These are phyloP conservation scores for Ceyx margarethae DNA, from an alignment of 2,113 vertebrate species.

Conservation along the genomic window DNA sequence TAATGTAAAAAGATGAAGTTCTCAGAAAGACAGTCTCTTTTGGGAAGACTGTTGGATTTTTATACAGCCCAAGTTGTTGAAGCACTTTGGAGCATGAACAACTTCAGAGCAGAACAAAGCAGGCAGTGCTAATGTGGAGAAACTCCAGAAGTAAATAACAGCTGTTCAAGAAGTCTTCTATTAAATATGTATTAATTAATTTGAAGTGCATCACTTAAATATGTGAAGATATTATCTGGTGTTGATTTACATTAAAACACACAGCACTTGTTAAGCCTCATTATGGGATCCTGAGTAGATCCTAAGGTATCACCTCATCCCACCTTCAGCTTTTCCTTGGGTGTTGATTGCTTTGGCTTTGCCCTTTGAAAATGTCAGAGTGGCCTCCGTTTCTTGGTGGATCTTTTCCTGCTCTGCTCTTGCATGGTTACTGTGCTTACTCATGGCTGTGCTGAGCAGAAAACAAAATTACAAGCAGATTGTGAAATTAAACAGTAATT, in stretches of 20 bases:
- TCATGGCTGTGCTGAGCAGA: not conserved
- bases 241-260: constrained; percentile 71
- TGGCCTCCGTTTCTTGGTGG: constrained; percentile 36
- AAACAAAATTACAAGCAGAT: not conserved
- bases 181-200: constrained; percentile 75
- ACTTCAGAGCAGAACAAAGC: constrained; percentile 67
- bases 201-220: constrained; percentile 71
- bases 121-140: constrained; percentile 65
- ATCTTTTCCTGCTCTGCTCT: constrained; percentile 29
- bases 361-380: constrained; percentile 72
- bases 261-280: constrained; percentile 65
- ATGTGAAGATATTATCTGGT: constrained; percentile 71
- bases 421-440: not conserved
- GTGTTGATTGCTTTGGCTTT: constrained; percentile 70
- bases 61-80: constrained; percentile 43
- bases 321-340: constrained; percentile 38
- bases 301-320: constrained; percentile 49
- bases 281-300: constrained; percentile 52
- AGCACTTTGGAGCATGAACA: constrained; percentile 53
- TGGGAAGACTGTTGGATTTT: constrained; percentile 56
- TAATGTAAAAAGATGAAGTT: constrained; percentile 70
- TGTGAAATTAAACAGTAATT: not conserved
- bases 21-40: constrained; percentile 63
- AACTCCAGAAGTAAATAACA: constrained; percentile 74
- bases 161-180: constrained; percentile 70